Percentiles rank a stretch among this genome's conserved stretches.
phyloP scores from a whole-genome alignment of 2,888 invertebrate species.

The Maniola hyperantus region DNA sequence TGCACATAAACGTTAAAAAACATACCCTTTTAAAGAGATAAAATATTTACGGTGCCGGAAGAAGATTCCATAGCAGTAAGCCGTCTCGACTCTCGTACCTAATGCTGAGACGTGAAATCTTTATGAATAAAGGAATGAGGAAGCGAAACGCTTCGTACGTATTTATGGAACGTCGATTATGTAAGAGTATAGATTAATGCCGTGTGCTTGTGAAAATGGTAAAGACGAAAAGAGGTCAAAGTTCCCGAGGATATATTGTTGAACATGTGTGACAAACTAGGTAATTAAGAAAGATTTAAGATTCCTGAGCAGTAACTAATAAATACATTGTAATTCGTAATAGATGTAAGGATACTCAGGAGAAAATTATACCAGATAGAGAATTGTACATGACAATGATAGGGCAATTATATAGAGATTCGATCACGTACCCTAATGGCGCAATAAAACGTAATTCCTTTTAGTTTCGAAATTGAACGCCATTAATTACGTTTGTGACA shows the following conservation, averaged over 20 bases:
- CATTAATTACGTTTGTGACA: constrained; percentile 12
- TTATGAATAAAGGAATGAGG: constrained; percentile 1
- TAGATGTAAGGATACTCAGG: background rate
- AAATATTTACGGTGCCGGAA: background rate
- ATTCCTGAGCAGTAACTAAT: background rate
- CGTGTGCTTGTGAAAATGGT: background rate
- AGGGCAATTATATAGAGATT: background rate
- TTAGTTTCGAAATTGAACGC: background rate
- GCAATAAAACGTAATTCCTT: background rate
- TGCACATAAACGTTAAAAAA: too few species aligned
- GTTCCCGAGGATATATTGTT: background rate
- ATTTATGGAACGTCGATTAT: background rate
- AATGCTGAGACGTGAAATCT: background rate
- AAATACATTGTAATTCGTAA: background rate
- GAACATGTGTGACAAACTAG: background rate
- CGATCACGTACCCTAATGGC: constrained; percentile 4
- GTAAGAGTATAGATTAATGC: background rate
- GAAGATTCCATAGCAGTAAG: background rate
- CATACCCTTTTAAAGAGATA: background rate
- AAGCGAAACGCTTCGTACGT: background rate
- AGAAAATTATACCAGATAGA: background rate
- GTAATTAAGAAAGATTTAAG: background rate
- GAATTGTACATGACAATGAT: background rate
- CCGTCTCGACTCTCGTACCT: background rate
- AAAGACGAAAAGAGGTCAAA: background rate